These are phyloP conservation scores for Lethocerus indicus DNA, from an alignment of 1,140 invertebrate genomes.

Conservation along the genomic window DNA sequence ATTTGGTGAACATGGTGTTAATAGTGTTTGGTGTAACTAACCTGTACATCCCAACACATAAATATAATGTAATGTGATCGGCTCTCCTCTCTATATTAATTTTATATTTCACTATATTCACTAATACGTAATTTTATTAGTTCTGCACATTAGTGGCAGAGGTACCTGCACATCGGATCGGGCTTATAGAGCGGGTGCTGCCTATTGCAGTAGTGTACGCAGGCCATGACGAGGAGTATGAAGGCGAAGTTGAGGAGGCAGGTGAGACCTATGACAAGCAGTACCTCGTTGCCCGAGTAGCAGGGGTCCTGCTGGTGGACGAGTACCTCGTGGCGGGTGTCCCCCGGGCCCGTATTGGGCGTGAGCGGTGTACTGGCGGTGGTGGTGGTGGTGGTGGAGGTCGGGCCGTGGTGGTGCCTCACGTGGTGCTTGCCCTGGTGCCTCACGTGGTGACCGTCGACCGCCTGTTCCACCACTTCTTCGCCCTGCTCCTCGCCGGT, in stretches of 20 bases:
- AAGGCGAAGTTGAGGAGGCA: slow-evolving; percentile 22
- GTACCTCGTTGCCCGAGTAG: slow-evolving; percentile 17
- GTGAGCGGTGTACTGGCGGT: too few species aligned
- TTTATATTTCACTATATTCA: too few species aligned
- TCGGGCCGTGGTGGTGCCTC: not conserved
- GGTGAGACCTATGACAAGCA: slow-evolving; percentile 21
- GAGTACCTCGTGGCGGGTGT: too few species aligned
- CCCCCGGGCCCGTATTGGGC: not conserved
- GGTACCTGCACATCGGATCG: not conserved
- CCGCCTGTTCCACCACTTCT: slow-evolving; percentile 2
- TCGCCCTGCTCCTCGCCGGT: too few species aligned
- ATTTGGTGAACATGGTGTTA: too few species aligned
- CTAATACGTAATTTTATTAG: too few species aligned
- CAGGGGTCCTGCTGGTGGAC: slow-evolving; percentile 2
- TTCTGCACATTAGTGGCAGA: too few species aligned
- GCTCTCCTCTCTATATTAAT: too few species aligned
- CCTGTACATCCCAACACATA: too few species aligned
- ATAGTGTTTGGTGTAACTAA: too few species aligned
- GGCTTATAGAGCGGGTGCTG: slow-evolving; percentile 1
- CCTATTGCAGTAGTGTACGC: slow-evolving; percentile 20
- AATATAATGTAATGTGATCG: too few species aligned
- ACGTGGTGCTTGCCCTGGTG: not conserved
- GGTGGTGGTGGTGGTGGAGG: slow-evolving; percentile 1
- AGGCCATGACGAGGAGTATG: slow-evolving; percentile 20
- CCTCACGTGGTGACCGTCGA: not conserved